Conservation (phyloP, 2,797 vertebrate genomes). For the Catharus ustulatus region DNA sequence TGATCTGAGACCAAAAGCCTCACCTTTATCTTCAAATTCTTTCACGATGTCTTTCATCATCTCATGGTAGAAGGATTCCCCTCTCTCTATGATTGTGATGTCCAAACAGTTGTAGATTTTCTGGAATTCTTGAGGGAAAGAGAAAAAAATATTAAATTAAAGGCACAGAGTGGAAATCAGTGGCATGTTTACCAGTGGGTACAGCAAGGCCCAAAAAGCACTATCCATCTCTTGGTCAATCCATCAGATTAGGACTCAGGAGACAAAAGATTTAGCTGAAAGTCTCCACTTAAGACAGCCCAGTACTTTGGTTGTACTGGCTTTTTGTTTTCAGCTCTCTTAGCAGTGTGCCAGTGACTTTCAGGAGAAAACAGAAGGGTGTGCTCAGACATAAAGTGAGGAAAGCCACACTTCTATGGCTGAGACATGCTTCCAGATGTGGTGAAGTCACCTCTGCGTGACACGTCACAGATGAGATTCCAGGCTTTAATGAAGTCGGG, state of each 20-base stretch:
- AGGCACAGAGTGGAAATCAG: background rate
- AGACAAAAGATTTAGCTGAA: background rate
- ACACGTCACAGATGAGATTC: conserved; percentile 95
- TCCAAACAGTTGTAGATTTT: conserved; percentile 91
- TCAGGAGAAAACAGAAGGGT: background rate
- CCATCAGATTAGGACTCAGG: background rate
- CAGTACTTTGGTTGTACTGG: background rate
- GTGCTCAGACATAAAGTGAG: background rate
- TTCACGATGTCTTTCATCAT: conserved; percentile 88
- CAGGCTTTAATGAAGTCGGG: conserved; percentile 90
- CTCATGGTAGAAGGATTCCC: conserved; percentile 93
- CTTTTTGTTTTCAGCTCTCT: background rate
- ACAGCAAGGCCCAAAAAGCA: background rate
- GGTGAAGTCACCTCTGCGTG: conserved; percentile 83
- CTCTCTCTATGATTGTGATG: conserved; percentile 85
- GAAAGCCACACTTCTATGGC: background rate
- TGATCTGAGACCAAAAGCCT: background rate
- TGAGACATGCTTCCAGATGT: background rate
- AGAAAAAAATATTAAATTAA: conserved; percentile 18
- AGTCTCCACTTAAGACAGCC: background rate
- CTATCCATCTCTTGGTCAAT: background rate
- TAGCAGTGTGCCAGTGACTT: background rate
- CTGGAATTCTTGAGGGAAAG: conserved; percentile 86
- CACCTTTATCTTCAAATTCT: conserved; percentile 91
- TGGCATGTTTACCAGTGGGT: background rate